Evolutionary conservation across 1,140 invertebrate species (phyloP).

Genomic region (Drosophila watanabei): DNA sequence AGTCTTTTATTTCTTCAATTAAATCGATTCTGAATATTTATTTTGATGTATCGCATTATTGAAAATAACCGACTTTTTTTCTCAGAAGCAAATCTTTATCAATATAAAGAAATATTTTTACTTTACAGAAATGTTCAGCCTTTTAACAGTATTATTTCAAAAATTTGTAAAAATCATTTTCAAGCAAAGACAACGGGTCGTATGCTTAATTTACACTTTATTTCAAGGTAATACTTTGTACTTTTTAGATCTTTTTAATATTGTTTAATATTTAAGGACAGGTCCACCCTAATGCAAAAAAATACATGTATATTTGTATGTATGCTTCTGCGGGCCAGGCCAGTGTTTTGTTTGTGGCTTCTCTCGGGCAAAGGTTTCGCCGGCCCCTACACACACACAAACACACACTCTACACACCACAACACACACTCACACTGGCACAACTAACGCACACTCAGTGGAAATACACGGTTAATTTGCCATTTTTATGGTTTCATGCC

Average conservation of each 20-base stretch:
- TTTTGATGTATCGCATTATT: no score
- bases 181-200: background rate
- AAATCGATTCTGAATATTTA: no score
- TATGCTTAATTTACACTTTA: background rate
- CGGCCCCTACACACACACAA: conserved; percentile 47
- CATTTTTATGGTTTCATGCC: conserved; percentile 84
- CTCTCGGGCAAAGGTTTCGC: conserved; percentile 65
- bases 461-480: conserved; percentile 75
- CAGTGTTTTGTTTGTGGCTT: conserved; percentile 77
- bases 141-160: background rate
- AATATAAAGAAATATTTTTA: no score
- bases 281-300: conserved; percentile 29
- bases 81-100: no score
- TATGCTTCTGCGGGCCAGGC: conserved; percentile 22
- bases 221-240: background rate
- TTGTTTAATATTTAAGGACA: background rate
- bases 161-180: background rate
- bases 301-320: conserved; percentile 22
- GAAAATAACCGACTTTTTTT: no score
- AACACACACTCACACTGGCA: background rate
- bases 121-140: background rate
- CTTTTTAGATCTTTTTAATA: background rate
- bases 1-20: no score
- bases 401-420: background rate
- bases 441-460: conserved; percentile 22